phyloP scores from a whole-genome alignment of 2,113 vertebrate species.

The Leucosticte australis region DNA sequence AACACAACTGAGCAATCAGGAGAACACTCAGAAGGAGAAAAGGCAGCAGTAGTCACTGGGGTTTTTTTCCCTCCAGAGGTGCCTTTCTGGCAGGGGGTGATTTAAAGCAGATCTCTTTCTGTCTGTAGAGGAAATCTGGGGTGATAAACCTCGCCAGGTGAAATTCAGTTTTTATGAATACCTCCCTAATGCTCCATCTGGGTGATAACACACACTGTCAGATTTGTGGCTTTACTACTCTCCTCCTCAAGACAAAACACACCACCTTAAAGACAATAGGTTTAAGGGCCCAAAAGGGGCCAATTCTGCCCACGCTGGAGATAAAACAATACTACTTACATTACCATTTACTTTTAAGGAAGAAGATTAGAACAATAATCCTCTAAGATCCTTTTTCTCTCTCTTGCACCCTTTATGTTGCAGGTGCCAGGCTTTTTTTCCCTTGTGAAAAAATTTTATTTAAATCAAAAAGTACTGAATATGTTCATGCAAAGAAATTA shows the following conservation, averaged over 20 bases:
- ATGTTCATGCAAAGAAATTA: not conserved
- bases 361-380: not conserved
- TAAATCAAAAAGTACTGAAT: not conserved
- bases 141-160: constrained; percentile 25
- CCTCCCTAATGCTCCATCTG: constrained; percentile 12
- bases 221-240: constrained; percentile 24
- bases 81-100: not conserved
- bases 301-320: not conserved
- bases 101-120: constrained; percentile 14
- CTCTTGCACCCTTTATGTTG: not conserved
- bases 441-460: not conserved
- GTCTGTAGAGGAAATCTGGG: constrained; percentile 2
- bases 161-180: constrained; percentile 25
- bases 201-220: not conserved
- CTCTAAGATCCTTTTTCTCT: not conserved
- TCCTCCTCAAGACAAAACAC: constrained; percentile 17
- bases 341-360: constrained; percentile 3
- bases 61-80: not conserved
- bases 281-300: not conserved
- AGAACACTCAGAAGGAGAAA: not conserved
- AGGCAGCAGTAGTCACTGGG: not conserved
- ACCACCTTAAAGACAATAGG: not conserved
- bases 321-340: not conserved
- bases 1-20: not conserved
- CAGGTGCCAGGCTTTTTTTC: not conserved